Conservation (phyloP, 2,113 vertebrate genomes). For the Micromys minutus region DNA sequence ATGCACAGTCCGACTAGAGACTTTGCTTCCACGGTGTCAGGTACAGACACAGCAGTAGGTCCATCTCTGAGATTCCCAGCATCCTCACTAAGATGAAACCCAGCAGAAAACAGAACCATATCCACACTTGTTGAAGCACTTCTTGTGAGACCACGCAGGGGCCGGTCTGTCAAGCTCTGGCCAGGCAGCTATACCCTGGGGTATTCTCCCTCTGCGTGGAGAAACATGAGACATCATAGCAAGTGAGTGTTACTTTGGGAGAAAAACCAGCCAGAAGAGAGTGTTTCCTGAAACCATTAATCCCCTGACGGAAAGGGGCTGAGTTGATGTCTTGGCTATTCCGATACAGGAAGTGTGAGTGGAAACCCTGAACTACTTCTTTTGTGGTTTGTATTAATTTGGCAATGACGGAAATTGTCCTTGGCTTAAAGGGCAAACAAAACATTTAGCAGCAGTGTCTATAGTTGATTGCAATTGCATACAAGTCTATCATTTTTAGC, state of each 20-base stretch:
- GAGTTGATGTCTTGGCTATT: not conserved
- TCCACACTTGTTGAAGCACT: not conserved
- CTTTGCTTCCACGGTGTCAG: not conserved
- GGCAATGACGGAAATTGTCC: not conserved
- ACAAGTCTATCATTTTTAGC: not conserved
- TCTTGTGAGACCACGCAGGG: not conserved
- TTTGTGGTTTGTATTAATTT: not conserved
- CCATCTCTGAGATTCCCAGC: too few relatives aligned
- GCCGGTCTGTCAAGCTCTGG: not conserved
- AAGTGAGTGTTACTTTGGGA: not conserved
- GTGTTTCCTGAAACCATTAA: not conserved
- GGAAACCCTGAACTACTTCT: not conserved
- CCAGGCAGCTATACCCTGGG: not conserved
- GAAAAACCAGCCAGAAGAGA: not conserved
- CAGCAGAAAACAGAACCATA: not conserved
- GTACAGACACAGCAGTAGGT: not conserved
- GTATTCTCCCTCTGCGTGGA: not conserved
- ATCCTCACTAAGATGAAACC: not conserved
- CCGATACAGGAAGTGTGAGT: not conserved
- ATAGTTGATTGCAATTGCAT: not conserved
- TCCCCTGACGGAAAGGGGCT: not conserved
- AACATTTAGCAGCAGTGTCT: not conserved
- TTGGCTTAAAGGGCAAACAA: not conserved
- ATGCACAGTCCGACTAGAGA: not conserved
- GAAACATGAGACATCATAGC: not conserved